These are phyloP conservation scores for Musca vetustissima DNA, from an alignment of 1,140 invertebrate species.

Conservation along the genomic window DNA sequence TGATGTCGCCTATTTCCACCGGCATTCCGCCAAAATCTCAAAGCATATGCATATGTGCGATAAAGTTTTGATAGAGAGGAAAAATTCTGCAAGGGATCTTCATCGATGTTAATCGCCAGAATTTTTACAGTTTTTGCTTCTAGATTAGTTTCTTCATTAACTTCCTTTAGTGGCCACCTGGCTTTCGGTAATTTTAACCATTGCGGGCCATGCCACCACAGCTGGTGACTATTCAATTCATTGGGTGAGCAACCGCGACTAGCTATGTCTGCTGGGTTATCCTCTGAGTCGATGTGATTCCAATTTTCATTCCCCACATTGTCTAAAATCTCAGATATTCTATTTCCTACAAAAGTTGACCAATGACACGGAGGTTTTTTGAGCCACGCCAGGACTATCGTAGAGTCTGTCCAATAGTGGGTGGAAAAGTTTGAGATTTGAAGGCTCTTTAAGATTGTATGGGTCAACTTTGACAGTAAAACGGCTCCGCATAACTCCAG, in stretches of 20 bases:
- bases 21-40: background rate
- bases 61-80: background rate
- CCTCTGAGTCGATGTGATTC: background rate
- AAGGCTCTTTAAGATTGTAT: background rate
- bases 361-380: background rate
- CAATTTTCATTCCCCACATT: background rate
- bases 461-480: background rate
- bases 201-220: background rate
- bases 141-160: background rate
- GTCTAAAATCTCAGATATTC: constrained; percentile 2
- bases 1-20: background rate
- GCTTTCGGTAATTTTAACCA: background rate
- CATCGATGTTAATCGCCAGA: no score
- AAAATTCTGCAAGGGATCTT: background rate
- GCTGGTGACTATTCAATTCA: background rate
- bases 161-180: background rate
- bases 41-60: background rate
- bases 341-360: background rate
- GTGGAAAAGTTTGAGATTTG: background rate
- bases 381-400: background rate
- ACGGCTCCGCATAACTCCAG: background rate
- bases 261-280: constrained; percentile 33
- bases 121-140: no score
- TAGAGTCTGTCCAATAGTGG: background rate
- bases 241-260: background rate